Conservation (phyloP, 2,113 vertebrate species). For the Phalacrocorax pelagicus region DNA sequence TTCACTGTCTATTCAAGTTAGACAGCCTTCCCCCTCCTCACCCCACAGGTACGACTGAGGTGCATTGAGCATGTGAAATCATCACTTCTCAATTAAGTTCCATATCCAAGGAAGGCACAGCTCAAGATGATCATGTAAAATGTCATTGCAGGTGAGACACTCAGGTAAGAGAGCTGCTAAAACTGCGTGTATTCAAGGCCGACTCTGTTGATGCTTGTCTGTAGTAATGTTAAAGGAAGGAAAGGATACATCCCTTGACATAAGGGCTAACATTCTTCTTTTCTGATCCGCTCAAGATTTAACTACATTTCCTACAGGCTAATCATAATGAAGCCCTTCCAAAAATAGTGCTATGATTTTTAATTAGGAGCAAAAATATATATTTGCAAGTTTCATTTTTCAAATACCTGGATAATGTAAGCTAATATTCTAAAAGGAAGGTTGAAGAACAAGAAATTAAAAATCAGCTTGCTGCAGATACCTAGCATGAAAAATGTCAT, state of each 20-base stretch:
- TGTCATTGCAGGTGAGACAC: neutral
- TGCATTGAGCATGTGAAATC: neutral
- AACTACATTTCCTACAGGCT: neutral
- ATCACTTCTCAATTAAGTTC: neutral
- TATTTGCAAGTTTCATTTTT: neutral
- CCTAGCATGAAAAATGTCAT: neutral
- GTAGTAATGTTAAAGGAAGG: neutral
- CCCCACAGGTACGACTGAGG: neutral
- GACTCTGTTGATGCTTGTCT: neutral
- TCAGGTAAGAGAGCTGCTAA: neutral
- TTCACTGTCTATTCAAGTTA: neutral
- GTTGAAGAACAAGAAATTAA: neutral
- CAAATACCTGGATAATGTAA: neutral
- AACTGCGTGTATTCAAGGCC: neutral
- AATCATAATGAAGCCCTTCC: neutral
- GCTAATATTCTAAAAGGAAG: neutral
- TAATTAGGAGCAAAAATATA: neutral
- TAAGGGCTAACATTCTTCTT: neutral
- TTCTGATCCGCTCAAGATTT: neutral
- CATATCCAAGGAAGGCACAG: neutral
- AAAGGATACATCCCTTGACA: neutral
- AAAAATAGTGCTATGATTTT: neutral
- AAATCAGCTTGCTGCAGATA: neutral
- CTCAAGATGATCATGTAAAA: neutral
- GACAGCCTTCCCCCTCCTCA: neutral